Conservation (phyloP, 2,797 vertebrate genomes). For the Aplochiton taeniatus region DNA sequence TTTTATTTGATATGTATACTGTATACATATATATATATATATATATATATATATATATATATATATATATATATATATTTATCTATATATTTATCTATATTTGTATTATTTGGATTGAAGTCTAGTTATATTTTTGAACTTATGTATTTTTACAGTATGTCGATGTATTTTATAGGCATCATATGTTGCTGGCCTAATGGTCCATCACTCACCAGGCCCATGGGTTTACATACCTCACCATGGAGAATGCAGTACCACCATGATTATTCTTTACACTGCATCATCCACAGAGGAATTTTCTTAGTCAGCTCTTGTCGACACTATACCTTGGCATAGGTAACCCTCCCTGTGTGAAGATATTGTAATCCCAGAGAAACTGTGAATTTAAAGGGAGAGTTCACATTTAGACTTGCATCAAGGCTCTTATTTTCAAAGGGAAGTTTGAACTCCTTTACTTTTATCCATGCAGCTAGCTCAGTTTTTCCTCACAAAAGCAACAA, state of each 20-base stretch:
- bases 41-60: too few relatives aligned
- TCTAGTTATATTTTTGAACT: too few relatives aligned
- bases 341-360: neutral
- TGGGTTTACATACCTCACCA: neutral
- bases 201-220: neutral
- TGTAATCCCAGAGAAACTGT: neutral
- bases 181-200: neutral
- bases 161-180: neutral
- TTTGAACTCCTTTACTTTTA: too few relatives aligned
- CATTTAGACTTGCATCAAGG: too few relatives aligned
- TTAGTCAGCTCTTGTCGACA: neutral
- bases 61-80: too few relatives aligned
- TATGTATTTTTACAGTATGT: neutral
- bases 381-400: too few relatives aligned
- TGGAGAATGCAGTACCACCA: neutral
- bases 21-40: too few relatives aligned
- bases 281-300: neutral
- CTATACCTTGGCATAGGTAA: neutral
- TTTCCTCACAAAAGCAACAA: too few relatives aligned
- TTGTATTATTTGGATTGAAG: too few relatives aligned
- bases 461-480: too few relatives aligned
- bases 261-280: neutral
- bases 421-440: too few relatives aligned
- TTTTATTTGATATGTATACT: slow-evolving; percentile 9
- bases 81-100: too few relatives aligned